These are phyloP conservation scores for Trissolcus japonicus DNA, from an alignment of 2,888 invertebrate species.

Conservation along the genomic window DNA sequence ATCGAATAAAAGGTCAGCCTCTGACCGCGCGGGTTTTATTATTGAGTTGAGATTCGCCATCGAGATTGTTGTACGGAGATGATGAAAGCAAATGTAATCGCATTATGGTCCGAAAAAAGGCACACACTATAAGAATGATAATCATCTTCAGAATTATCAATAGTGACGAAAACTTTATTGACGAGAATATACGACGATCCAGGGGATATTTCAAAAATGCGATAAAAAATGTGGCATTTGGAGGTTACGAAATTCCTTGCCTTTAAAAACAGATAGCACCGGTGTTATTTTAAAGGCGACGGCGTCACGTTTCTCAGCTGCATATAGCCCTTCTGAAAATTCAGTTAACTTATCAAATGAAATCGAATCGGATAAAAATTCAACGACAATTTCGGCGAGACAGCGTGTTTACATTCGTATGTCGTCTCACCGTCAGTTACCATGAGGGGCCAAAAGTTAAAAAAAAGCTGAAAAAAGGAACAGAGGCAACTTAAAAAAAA, in stretches of 20 bases:
- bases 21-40: background rate
- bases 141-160: too few relatives aligned
- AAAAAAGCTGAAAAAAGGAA: slow-evolving; percentile 1
- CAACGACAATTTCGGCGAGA: slow-evolving; percentile 9
- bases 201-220: too few relatives aligned
- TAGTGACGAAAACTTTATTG: too few relatives aligned
- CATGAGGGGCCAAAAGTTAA: background rate
- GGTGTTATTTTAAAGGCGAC: background rate
- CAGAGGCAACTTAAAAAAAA: slow-evolving; percentile 1
- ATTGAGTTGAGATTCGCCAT: slow-evolving; percentile 3
- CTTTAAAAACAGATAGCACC: too few relatives aligned
- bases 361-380: slow-evolving; percentile 25
- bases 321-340: background rate
- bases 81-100: slow-evolving; percentile 2
- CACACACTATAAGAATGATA: too few relatives aligned
- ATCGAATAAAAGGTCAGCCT: background rate
- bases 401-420: slow-evolving; percentile 23
- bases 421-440: slow-evolving; percentile 24
- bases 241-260: too few relatives aligned
- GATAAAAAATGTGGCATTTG: too few relatives aligned
- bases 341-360: slow-evolving; percentile 9
- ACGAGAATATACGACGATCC: too few relatives aligned
- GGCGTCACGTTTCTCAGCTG: background rate
- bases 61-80: background rate
- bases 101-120: background rate